phyloP scores from a whole-genome alignment of 1,140 invertebrate genomes.

The Phocides pigmalion region DNA sequence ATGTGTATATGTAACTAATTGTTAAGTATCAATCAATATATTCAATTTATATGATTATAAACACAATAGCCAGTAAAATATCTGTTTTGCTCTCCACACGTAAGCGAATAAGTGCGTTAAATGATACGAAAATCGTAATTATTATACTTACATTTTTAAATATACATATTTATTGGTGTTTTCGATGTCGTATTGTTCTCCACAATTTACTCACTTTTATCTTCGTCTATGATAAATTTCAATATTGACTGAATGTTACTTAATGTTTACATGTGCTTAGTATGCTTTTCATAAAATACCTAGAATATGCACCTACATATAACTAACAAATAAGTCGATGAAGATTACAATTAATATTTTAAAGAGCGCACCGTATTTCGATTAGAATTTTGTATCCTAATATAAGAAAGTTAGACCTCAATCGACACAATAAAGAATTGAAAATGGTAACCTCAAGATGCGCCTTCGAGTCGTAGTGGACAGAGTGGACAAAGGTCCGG shows the following conservation, averaged over 20 bases:
- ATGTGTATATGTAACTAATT: no score
- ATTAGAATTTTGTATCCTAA: constrained; percentile 34
- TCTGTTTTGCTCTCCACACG: neutral
- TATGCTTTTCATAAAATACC: constrained; percentile 36
- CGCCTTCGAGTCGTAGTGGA: constrained; percentile 25
- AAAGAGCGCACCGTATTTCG: constrained; percentile 38
- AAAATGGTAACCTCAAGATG: constrained; percentile 19
- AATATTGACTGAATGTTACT: constrained; percentile 54
- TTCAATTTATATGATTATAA: no score
- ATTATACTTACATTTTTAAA: constrained; percentile 16
- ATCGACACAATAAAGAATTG: constrained; percentile 10
- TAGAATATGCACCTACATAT: constrained; percentile 24
- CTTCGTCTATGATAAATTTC: constrained; percentile 37
- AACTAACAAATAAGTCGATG: constrained; percentile 7
- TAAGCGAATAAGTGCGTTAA: neutral
- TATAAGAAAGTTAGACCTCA: constrained; percentile 28
- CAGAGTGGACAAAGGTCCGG: constrained; percentile 25
- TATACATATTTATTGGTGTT: constrained; percentile 19
- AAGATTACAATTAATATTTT: constrained; percentile 26
- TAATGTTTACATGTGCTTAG: constrained; percentile 46
- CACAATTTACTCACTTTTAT: constrained; percentile 22
- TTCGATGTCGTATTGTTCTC: constrained; percentile 35
- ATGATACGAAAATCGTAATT: neutral
- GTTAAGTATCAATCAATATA: no score
- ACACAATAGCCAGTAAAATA: no score